Evolutionary conservation across 2,888 invertebrate species (phyloP), one percentile per base, ranked within the genome.

Genomic region (Ichneumoninae sp.): DNA sequence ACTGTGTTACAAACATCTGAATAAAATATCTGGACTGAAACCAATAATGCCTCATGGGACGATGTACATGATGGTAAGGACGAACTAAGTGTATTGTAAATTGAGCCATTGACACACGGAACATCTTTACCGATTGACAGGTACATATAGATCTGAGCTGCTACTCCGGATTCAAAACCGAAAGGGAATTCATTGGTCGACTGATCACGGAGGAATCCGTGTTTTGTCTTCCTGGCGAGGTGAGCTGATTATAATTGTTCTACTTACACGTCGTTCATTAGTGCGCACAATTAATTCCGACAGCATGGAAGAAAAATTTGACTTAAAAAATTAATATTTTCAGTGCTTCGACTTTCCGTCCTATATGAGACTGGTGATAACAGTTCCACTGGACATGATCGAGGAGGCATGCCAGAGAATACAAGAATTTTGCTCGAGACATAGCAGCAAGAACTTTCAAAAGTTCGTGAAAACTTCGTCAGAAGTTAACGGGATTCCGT

Each of bases 61-160:
- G 3, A 99, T 99, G 99, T 99, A 99, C 94, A 98, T 99, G 98
- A 98, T 99, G 98, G 97, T 99, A 90, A 96, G 44, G 1, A 16
- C 96, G 90, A 78, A 4, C 50, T 36, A 66, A 13, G 36, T 36
- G 36, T 65, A 36, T 22, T 47, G 10, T 1, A 6, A 47, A 50
- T 16, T 65, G 30, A 33, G 19, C 33, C 19, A 26, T 40, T 40
- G 66, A 66, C 10, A 8, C 36, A 19, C 7, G 3, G 40, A 19
- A 44, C 36, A 4, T 54, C 22, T 79, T 62, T 47, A 47, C 70
- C 57, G 33, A 66, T 65, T 22, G 22, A 22, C 89, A 96, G 96
- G 95, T 96, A 77, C 95, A 95, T 84, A 94, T 97, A 88, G 97
- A 98, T 91, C 96, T 97, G 93, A 94, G 95, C 0, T 94, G 96